Evolutionary conservation across 2,797 vertebrate species (phyloP), one percentile per base, ranked within the genome.

Genomic region (Sylvilagus floridanus): DNA sequence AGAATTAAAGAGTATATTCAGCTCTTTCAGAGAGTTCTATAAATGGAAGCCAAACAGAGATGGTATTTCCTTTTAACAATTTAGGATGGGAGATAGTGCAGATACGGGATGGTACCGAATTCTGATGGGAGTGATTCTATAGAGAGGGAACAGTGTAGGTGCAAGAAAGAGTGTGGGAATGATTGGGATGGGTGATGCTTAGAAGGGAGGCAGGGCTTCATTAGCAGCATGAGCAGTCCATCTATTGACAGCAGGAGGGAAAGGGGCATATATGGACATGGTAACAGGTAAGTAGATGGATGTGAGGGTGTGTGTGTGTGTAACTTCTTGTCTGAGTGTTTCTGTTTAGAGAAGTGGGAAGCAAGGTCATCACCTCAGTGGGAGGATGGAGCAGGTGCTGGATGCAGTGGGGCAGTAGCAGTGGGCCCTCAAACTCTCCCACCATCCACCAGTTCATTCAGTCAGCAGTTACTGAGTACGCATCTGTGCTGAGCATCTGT

Each of bases 281-380:
- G 26, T 60, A 42, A 13, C 8, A 10, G 79, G 68, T 50, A 72
- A 78, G 35, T 14, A 68, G 57, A n/a, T 37, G 42, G 71, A 21
- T 13, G 19, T 57, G 66, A 21, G 22, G n/a, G 60, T 32, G 28
- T 35, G 16, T 35, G 16, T 35, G 14, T 69, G 60, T 12, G 32
- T 1, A 50, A 65, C n/a, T 69, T 88, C 32, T 66, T 85, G 24
- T 50, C 7, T 52, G 84, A 35, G 0, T 52, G 35, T 76, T 83
- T 90, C n/a, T 65, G 0, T 84, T 75, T 81, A 88, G 69, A 79
- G 84, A 94, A 93, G 66, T 76, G 47, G 16, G 50, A 82, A 60
- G 30, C 42, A 76, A 32, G 65, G 16, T 63, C 26, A 32, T 77
- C 50, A 35, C 24, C 10, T 7, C 13, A 21, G 28, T 50, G 24